phyloP scores from a whole-genome alignment of 1,140 invertebrate genomes.

The Drosophila setifemur region DNA sequence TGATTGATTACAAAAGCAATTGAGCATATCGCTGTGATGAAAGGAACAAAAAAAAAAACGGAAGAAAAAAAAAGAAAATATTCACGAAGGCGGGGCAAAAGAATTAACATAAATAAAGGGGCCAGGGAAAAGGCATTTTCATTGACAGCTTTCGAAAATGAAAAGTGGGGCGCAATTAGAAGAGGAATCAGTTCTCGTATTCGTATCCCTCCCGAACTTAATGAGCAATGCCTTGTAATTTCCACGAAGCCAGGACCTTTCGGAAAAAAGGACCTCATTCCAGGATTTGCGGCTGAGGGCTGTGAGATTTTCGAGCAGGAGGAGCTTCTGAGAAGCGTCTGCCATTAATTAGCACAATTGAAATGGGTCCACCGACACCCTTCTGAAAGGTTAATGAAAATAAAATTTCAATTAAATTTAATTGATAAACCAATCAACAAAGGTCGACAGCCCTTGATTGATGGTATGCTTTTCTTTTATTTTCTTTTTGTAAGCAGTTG shows the following conservation, averaged over 20 bases:
- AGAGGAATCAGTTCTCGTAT: not conserved
- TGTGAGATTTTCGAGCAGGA: constrained; percentile 8
- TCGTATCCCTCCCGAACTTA: constrained; percentile 20
- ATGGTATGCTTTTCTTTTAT: constrained; percentile 7
- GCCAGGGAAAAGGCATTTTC: constrained; percentile 24
- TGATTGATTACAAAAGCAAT: constrained; percentile 77
- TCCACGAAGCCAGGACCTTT: constrained; percentile 2
- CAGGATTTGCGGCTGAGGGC: constrained; percentile 19
- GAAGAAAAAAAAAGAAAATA: constrained; percentile 4
- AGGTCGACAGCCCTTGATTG: constrained; percentile 50
- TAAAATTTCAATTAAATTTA: constrained; percentile 65
- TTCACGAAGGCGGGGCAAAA: constrained; percentile 15
- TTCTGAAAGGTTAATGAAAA: constrained; percentile 53
- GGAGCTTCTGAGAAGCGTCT: constrained; percentile 21
- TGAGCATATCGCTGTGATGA: constrained; percentile 51
- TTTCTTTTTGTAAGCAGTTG: not conserved
- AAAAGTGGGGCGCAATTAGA: constrained; percentile 54
- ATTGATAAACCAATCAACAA: constrained; percentile 64
- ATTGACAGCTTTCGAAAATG: constrained; percentile 56
- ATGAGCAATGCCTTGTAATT: constrained; percentile 46
- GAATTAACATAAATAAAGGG: constrained; percentile 72
- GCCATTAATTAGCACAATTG: constrained; percentile 58
- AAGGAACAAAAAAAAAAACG: constrained; percentile 20
- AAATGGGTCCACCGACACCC: constrained; percentile 6
- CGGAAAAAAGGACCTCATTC: not conserved